Evolutionary conservation across 2,113 vertebrate species (phyloP).

Genomic region (Myotis yumanensis): DNA sequence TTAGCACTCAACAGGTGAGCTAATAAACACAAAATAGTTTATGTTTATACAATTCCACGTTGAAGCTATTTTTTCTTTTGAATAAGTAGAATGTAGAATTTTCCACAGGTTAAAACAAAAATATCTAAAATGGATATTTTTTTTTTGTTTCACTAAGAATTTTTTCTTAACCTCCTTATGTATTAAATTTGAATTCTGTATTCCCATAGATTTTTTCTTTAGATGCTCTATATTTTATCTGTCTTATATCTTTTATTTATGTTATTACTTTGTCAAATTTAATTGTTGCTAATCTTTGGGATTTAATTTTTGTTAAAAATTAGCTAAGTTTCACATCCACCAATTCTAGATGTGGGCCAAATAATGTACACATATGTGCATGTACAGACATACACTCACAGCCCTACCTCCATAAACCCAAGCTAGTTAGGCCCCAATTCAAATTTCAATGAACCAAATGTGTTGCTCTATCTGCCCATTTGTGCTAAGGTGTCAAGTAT

Average conservation of each 20-base stretch:
- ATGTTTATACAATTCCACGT: background rate
- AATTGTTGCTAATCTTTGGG: background rate
- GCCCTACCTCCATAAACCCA: background rate
- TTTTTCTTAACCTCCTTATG: background rate
- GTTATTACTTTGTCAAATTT: background rate
- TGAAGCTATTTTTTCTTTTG: background rate
- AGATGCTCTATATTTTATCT: background rate
- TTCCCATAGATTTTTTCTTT: background rate
- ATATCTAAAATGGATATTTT: background rate
- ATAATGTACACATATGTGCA: background rate
- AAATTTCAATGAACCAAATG: background rate
- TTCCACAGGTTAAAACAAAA: background rate
- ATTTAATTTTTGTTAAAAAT: conserved; percentile 20
- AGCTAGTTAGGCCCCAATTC: background rate
- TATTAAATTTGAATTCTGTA: background rate
- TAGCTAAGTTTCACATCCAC: background rate
- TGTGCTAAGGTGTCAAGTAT: background rate
- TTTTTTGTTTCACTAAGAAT: background rate
- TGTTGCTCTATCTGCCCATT: background rate
- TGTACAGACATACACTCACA: background rate
- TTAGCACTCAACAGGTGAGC: background rate
- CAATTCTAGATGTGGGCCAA: background rate
- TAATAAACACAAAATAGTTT: background rate
- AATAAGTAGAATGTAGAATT: background rate
- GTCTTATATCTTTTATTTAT: background rate